Conservation (phyloP, 2,113 vertebrate genomes). For the Probosciger aterrimus region DNA sequence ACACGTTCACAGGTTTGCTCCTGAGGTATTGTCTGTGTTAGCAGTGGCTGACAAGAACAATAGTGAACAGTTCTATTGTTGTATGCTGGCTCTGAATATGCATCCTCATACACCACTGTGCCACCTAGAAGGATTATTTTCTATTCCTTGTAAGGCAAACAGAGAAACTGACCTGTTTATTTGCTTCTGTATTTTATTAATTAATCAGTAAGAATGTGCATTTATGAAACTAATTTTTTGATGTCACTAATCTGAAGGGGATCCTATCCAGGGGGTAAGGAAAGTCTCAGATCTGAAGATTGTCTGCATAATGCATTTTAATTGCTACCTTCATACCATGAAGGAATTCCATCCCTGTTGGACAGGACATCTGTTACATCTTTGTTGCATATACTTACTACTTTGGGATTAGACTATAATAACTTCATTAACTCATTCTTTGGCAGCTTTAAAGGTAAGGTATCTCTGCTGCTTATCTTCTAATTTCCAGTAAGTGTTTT, state of each 20-base stretch:
- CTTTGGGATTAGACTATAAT: conserved; percentile 48
- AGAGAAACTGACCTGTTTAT: not conserved
- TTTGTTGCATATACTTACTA: conserved; percentile 21
- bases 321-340: conserved; percentile 27
- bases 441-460: not conserved
- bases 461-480: not conserved
- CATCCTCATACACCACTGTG: not conserved
- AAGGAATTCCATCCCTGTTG: conserved; percentile 17
- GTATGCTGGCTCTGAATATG: not conserved
- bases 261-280: not conserved
- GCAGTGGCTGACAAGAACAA: not conserved
- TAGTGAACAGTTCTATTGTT: not conserved
- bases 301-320: conserved; percentile 42
- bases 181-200: not conserved
- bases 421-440: conserved; percentile 31
- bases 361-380: not conserved
- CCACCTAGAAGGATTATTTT: not conserved
- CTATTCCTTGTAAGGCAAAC: not conserved
- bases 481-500: not conserved
- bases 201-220: not conserved
- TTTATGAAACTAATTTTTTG: not conserved
- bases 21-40: not conserved
- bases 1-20: not conserved
- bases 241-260: not conserved
- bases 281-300: not conserved